phyloP scores from a whole-genome alignment of 2,797 vertebrate species.

The Anolis apletophallus region DNA sequence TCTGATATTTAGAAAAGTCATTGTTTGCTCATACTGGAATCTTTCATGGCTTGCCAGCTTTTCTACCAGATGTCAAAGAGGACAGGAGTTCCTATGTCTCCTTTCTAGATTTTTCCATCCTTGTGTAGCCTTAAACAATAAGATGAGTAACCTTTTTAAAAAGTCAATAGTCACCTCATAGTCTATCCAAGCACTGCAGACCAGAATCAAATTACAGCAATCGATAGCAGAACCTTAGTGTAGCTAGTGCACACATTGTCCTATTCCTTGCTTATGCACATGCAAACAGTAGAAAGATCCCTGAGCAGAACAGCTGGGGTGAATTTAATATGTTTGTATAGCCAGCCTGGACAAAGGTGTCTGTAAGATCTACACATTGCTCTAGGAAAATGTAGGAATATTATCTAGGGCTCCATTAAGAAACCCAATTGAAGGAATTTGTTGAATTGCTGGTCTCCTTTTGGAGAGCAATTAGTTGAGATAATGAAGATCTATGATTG shows the following conservation, averaged over 20 bases:
- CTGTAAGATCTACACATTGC: neutral
- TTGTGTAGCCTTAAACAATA: slow-evolving; percentile 24
- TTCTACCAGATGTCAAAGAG: slow-evolving; percentile 36
- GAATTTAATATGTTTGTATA: neutral
- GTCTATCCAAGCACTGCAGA: slow-evolving; percentile 7
- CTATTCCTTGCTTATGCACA: slow-evolving; percentile 23
- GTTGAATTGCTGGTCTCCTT: neutral
- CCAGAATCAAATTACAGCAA: neutral
- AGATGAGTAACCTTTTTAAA: slow-evolving; percentile 52
- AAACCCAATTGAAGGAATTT: neutral
- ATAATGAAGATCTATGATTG: neutral
- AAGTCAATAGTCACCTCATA: neutral
- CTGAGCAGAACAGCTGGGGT: neutral
- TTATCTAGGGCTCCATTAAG: neutral
- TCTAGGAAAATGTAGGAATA: neutral
- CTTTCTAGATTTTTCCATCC: slow-evolving; percentile 46
- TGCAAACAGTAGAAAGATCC: neutral
- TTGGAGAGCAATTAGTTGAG: neutral
- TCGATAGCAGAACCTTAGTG: slow-evolving; percentile 27
- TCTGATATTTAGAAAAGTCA: neutral
- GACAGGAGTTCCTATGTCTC: slow-evolving; percentile 6
- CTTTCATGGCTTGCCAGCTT: slow-evolving; percentile 43
- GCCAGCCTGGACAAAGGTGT: neutral
- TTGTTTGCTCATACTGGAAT: slow-evolving; percentile 13
- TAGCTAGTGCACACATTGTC: slow-evolving; percentile 23